Conservation (phyloP, 2,797 vertebrate species). For the Oceanodroma leucorhoa region DNA sequence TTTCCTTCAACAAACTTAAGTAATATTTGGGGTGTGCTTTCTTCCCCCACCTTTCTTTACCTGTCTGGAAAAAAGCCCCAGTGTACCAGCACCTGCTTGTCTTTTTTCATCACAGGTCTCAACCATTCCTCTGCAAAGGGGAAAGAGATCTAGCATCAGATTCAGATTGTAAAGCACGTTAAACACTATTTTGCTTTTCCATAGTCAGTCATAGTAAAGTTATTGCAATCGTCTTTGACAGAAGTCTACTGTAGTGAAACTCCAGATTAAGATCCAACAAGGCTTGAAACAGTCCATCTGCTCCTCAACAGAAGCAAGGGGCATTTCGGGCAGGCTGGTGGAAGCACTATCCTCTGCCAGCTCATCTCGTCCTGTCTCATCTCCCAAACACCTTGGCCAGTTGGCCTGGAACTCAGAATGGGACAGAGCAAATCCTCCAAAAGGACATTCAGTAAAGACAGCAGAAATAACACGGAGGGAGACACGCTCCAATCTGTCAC, state of each 20-base stretch:
- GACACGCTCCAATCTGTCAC: fast-evolving
- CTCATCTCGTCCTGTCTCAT: neutral
- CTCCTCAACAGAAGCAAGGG: neutral
- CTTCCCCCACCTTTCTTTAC: slow-evolving; percentile 67
- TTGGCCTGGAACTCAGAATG: neutral
- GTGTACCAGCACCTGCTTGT: slow-evolving; percentile 95
- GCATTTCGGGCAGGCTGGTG: neutral
- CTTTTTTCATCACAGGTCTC: slow-evolving; percentile 93
- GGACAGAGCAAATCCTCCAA: neutral
- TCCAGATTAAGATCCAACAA: neutral
- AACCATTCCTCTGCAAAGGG: slow-evolving; percentile 91
- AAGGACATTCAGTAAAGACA: too few relatives aligned
- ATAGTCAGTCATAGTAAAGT: fast-evolving
- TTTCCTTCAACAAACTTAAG: neutral
- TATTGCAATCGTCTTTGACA: fast-evolving
- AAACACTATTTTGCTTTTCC: neutral
- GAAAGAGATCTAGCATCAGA: neutral
- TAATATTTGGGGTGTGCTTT: too few relatives aligned
- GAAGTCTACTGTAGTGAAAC: neutral
- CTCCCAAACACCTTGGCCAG: neutral
- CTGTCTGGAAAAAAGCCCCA: slow-evolving; percentile 96
- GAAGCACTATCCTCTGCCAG: neutral
- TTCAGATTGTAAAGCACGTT: fast-evolving
- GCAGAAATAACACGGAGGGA: neutral
- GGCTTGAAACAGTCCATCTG: neutral